Percentiles rank a stretch among this genome's conserved stretches.
Evolutionary conservation across 2,888 invertebrate species (phyloP).

Genomic region (Emmelina monodactyla): DNA sequence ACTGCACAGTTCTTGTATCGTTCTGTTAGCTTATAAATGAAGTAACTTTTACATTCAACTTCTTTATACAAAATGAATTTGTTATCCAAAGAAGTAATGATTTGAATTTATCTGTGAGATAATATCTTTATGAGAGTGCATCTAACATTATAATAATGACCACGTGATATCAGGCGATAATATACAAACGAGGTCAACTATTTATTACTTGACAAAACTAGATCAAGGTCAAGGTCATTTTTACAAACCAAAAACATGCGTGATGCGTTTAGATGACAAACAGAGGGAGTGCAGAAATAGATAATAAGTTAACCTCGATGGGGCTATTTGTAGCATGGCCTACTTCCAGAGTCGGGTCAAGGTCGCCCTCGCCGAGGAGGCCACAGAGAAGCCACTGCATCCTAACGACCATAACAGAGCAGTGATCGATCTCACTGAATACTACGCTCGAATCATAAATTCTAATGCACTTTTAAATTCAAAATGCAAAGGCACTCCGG

Average conservation of each 20-base stretch:
- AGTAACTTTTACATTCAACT: no score
- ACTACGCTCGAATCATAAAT: no score
- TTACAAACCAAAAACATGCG: slow-evolving; percentile 59
- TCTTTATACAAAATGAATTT: no score
- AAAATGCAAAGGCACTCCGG: no score
- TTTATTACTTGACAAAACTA: slow-evolving; percentile 57
- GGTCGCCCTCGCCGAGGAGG: slow-evolving; percentile 42
- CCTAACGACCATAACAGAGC: slow-evolving; percentile 6
- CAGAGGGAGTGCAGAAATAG: slow-evolving; percentile 46
- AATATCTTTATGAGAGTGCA: slow-evolving; percentile 6
- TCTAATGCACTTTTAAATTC: no score
- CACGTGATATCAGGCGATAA: slow-evolving; percentile 50
- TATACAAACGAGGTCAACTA: slow-evolving; percentile 59
- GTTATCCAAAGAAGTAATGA: no score
- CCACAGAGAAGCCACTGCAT: slow-evolving; percentile 24
- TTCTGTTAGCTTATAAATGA: no score
- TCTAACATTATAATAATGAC: slow-evolving; percentile 46
- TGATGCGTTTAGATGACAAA: slow-evolving; percentile 39
- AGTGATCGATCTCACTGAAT: no score
- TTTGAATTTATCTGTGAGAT: background rate
- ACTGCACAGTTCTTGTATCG: no score
- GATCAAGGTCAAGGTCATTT: slow-evolving; percentile 67
- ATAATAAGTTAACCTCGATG: slow-evolving; percentile 44
- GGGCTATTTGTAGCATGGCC: slow-evolving; percentile 49
- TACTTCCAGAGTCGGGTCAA: slow-evolving; percentile 54